Conservation (phyloP, 2,888 invertebrate genomes). For the Invenusta paracnida region DNA sequence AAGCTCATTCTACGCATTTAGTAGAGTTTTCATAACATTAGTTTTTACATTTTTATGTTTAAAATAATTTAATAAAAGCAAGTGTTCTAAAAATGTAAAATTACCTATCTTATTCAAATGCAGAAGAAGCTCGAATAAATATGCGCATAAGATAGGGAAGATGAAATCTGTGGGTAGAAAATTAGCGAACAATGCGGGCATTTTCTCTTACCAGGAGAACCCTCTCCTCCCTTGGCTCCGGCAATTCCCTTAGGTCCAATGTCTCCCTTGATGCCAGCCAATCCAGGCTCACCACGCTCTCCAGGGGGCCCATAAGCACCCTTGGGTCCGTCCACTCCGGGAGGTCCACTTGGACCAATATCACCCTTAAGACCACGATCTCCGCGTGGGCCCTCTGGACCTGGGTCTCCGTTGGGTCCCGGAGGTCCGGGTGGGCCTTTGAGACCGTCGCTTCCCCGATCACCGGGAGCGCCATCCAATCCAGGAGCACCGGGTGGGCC, state of each 20-base stretch:
- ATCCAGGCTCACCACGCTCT: background rate
- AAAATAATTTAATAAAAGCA: no score
- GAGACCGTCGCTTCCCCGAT: background rate
- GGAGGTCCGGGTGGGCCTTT: background rate
- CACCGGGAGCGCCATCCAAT: background rate
- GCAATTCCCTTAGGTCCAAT: conserved; percentile 46
- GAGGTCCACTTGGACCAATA: background rate
- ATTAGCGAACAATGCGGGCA: no score
- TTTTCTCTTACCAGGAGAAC: conserved; percentile 64
- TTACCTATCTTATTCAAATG: no score
- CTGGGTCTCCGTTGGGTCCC: conserved; percentile 20
- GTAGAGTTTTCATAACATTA: no score
- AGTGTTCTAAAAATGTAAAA: no score
- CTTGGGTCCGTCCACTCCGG: background rate
- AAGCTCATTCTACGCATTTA: no score
- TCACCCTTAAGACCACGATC: conserved; percentile 35
- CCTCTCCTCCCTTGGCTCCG: conserved; percentile 61
- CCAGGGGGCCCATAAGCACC: conserved; percentile 10
- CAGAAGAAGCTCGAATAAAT: no score
- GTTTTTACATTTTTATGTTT: no score
- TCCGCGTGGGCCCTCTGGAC: conserved; percentile 17
- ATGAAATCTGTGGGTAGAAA: no score
- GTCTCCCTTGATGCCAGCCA: conserved; percentile 43
- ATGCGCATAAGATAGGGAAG: no score
- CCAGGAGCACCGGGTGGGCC: background rate